Evolutionary conservation across 1,140 invertebrate genomes (phyloP).

Genomic region (Hormaphis cornu): DNA sequence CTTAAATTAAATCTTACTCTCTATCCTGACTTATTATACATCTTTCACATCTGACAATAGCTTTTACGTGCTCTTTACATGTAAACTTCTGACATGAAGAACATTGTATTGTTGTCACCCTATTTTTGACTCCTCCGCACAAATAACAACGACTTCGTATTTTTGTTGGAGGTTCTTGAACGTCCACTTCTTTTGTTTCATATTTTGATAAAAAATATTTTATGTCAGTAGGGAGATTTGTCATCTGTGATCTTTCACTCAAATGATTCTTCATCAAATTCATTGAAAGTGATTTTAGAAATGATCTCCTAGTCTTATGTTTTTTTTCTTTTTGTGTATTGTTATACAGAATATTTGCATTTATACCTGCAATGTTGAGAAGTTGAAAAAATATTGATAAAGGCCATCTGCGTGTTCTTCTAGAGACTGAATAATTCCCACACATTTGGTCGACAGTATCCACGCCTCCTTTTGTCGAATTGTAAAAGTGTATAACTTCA

Average conservation of each 20-base stretch:
- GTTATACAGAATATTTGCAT: not conserved
- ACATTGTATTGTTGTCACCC: not conserved
- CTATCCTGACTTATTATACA: not conserved
- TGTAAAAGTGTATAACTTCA: constrained; percentile 37
- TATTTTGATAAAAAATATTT: not conserved
- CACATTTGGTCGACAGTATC: constrained; percentile 42
- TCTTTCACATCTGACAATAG: not conserved
- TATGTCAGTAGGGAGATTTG: not conserved
- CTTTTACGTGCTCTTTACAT: not conserved
- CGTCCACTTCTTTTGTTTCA: not conserved
- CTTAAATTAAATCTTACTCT: not conserved
- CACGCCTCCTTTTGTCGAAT: constrained; percentile 44
- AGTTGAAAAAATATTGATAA: constrained; percentile 38
- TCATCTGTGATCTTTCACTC: not conserved
- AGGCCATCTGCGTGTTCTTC: constrained; percentile 39
- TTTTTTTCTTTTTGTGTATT: not conserved
- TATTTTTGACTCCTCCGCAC: not conserved
- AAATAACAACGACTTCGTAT: not conserved
- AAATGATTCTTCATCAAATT: not conserved
- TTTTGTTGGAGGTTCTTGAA: not conserved
- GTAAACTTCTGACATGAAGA: not conserved
- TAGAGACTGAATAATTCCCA: not conserved
- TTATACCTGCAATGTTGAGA: constrained; percentile 34
- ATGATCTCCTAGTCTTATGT: not conserved
- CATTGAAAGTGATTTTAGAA: not conserved